Evolutionary conservation across 2,113 vertebrate genomes (phyloP), one percentile per base, ranked within the genome.

Genomic region (Gasterosteus aculeatus): DNA sequence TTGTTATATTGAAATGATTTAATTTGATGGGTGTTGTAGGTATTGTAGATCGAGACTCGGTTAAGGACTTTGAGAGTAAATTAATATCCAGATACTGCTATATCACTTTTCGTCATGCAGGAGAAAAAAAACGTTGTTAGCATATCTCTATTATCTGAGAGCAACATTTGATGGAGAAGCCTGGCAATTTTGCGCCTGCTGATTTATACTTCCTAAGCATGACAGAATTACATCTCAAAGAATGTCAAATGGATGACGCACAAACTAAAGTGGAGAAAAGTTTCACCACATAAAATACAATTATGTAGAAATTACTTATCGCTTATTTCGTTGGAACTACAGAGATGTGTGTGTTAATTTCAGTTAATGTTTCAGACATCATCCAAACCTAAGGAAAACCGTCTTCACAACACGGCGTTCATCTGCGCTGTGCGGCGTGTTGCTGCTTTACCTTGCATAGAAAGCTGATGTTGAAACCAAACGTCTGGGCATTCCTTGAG

Each of bases 381-480:
- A 5, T 38, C 35, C 35, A 38, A 6, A 38, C 35, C 7, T 5
- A 4, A 38, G 35, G 35, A 1, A 38, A 38, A 38, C 35, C 35
- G 35, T 7, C 58, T 53, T 31, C 10, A 42, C 11, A 53, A 16
- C 31, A 39, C 5, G 2, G 1, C 31, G 26, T 59, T 18, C 3
- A 10, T 61, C 6, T 49, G 54, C 10, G 49, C 22, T 51, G 53
- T 1, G 26, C 29, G 19, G 10, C 18, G 26, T 71, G 14, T 1
- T 41, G 3, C 7, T 12, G 47, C 41, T 57, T 92, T 93, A 99
- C 98, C 97, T 99, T 99, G 94, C 95, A 96, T 38, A 99, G 97
- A 73, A 98, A 98, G 88, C 87, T 97, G 92, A 99, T 85, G 88
- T 97, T 98, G 94, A 98, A 99, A 19, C 97, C 98, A 2, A 99